Evolutionary conservation across 2,888 invertebrate genomes (phyloP), one percentile per base, ranked within the genome.

Genomic region (Pyrrhosoma nymphula): DNA sequence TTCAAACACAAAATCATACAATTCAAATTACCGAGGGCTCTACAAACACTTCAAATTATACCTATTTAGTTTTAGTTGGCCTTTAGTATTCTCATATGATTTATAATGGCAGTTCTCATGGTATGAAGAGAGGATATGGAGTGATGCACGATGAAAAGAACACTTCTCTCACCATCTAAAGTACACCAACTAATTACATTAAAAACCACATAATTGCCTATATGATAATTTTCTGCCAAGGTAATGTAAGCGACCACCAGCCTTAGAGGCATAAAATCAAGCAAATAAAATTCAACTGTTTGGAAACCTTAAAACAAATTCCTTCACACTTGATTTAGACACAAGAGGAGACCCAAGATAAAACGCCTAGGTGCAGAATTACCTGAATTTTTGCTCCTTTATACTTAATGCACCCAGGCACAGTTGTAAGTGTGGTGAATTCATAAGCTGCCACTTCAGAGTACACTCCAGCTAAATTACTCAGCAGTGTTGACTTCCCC

Each of bases 391-490:
- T 99, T 96, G 99, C 99, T 96, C 99, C 99, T 97, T 99, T 99
- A 97, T 99, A 99, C 97, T 99, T 99, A 96, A 99, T 99, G 97
- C 99, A 99, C 30, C 99, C 99, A 0, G 99, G 99, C 23, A 99
- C 99, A 18, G 99, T 99, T 0, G 99, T 99, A 12, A 99, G 98
- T 0, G 99, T 99, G 96, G 99, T 99, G 97, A 99, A 99, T 97
- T 99, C 99, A 97, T 99, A 99, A 0, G 99, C 99, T 63, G 99
- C 99, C 14, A 99, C 99, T 97, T 99, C 99, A 0, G 99, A 99
- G 97, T 99, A 99, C 20, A 99, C 99, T 26, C 99, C 99, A n/a
- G 99, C 99, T 96, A 99, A 97, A 96, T 99, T 99, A 96, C 99
- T 99, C 26, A 99, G 97, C 95, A 99, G 97, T 0, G 99, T 99